phyloP scores from a whole-genome alignment of 2,888 invertebrate genomes.

The Scaptomyza polygonia region DNA sequence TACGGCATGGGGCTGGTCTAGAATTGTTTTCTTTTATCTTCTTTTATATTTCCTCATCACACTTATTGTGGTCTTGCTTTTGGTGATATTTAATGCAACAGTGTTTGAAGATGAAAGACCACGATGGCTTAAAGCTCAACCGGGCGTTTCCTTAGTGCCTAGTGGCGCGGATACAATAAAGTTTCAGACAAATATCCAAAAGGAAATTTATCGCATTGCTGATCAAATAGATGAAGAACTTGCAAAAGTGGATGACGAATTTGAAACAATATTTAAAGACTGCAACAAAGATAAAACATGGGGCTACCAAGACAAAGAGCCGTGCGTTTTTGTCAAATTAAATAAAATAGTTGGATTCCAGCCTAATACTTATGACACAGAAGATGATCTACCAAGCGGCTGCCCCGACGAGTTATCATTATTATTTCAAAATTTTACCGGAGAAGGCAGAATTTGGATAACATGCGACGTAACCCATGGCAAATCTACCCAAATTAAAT shows the following conservation, averaged over 20 bases:
- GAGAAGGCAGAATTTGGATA: constrained; percentile 54
- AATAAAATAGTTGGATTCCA: constrained; percentile 49
- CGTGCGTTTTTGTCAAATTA: constrained; percentile 57
- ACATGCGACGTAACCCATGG: constrained; percentile 23
- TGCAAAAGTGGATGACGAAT: not conserved
- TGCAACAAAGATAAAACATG: constrained; percentile 56
- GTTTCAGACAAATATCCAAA: constrained; percentile 9
- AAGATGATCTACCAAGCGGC: constrained; percentile 23
- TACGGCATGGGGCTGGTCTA: constrained; percentile 51
- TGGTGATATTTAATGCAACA: constrained; percentile 23
- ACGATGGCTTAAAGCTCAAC: constrained; percentile 31
- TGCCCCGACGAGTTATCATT: constrained; percentile 9
- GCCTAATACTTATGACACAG: constrained; percentile 46
- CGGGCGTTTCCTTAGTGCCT: constrained; percentile 55
- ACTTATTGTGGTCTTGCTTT: not conserved
- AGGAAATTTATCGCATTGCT: constrained; percentile 27
- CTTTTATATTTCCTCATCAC: constrained; percentile 34
- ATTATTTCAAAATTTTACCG: constrained; percentile 15
- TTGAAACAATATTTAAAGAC: constrained; percentile 15
- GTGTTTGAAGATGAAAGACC: constrained; percentile 16
- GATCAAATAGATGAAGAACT: constrained; percentile 45
- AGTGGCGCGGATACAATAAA: not conserved
- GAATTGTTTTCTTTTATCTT: constrained; percentile 45
- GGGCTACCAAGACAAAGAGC: constrained; percentile 45
- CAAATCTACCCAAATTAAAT: constrained; percentile 16